These are phyloP conservation scores for Macrophya alboannulata DNA, from an alignment of 2,888 invertebrate species.

Conservation along the genomic window DNA sequence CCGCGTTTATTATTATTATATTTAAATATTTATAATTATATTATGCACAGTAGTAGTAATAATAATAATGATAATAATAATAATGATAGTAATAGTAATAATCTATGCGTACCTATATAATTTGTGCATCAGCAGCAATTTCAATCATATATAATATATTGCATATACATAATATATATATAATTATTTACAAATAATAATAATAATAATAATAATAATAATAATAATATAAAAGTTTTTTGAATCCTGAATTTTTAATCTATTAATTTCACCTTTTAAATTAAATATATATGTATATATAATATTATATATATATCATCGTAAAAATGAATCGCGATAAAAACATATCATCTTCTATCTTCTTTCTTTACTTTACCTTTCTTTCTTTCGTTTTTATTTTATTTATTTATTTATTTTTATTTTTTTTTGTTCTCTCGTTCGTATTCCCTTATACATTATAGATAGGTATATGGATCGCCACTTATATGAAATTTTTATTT, in stretches of 20 bases:
- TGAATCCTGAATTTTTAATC: constrained; percentile 72
- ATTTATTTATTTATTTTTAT: not conserved
- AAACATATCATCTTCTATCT: constrained; percentile 17
- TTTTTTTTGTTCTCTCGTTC: not conserved
- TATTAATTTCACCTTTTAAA: constrained; percentile 16
- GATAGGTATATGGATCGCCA: constrained; percentile 5
- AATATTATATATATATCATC: constrained; percentile 36
- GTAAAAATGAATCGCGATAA: constrained; percentile 72
- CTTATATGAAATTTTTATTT: constrained; percentile 29
- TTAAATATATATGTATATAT: constrained; percentile 36
- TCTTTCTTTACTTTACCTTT: not conserved
- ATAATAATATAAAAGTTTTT: constrained; percentile 33
- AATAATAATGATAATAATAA: constrained; percentile 9
- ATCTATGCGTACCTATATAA: constrained; percentile 51
- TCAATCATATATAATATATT: constrained; percentile 32
- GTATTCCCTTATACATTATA: not conserved
- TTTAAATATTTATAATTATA: constrained; percentile 27
- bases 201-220: constrained; percentile 16
- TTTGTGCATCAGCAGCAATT: constrained; percentile 73
- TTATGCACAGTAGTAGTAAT: constrained; percentile 49
- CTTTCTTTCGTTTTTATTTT: not conserved
- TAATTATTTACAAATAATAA: constrained; percentile 54
- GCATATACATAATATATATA: constrained; percentile 31
- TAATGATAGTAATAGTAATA: not conserved
- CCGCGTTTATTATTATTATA: constrained; percentile 37